phyloP scores from a whole-genome alignment of 2,888 invertebrate genomes.

The Ditula angustiorana region DNA sequence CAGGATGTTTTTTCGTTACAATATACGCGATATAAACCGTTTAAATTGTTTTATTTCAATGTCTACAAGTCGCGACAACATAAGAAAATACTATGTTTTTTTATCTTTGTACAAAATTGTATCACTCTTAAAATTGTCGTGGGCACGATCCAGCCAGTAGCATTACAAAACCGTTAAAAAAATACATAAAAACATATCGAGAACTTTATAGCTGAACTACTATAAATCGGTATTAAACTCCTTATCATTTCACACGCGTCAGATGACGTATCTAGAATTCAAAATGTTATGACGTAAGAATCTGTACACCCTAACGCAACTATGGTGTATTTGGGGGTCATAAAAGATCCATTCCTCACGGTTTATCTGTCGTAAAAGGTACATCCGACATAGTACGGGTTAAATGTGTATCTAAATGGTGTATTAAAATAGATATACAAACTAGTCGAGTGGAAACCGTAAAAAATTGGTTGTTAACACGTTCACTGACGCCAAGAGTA shows the following conservation, averaged over 20 bases:
- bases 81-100: too few relatives aligned
- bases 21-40: too few relatives aligned
- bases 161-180: conserved; percentile 31
- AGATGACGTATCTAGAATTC: conserved; percentile 73
- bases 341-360: conserved; percentile 83
- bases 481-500: neutral
- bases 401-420: conserved; percentile 78
- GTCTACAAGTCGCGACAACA: too few relatives aligned
- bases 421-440: conserved; percentile 82
- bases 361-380: conserved; percentile 79
- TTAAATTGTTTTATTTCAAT: too few relatives aligned
- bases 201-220: conserved; percentile 56
- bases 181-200: conserved; percentile 55
- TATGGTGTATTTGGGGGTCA: conserved; percentile 54
- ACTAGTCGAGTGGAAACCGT: conserved; percentile 81
- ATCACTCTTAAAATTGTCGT: neutral
- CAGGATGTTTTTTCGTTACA: too few relatives aligned
- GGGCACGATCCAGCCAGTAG: neutral
- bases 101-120: too few relatives aligned
- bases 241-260: conserved; percentile 67
- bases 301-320: conserved; percentile 63
- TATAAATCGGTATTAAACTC: conserved; percentile 54
- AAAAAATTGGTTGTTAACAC: conserved; percentile 60
- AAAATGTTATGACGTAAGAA: conserved; percentile 81
- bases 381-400: conserved; percentile 74